phyloP scores from a whole-genome alignment of 2,113 vertebrate genomes.

The Myodes glareolus region DNA sequence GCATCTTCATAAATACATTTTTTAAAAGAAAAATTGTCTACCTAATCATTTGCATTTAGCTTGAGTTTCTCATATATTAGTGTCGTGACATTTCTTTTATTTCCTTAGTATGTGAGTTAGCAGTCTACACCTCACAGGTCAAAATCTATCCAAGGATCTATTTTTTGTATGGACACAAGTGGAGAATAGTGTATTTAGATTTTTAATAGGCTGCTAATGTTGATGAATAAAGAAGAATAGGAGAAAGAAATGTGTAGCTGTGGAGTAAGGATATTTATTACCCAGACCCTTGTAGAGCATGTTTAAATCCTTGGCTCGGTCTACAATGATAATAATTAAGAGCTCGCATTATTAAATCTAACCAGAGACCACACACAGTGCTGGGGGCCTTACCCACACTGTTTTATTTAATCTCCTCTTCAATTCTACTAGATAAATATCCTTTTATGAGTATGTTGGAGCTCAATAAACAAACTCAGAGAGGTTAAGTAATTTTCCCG shows the following conservation, averaged over 20 bases:
- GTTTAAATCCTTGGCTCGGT: not conserved
- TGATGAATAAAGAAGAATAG: not conserved
- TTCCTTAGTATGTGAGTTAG: not conserved
- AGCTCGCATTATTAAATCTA: slow-evolving; percentile 11
- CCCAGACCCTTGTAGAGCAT: not conserved
- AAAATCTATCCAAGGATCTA: not conserved
- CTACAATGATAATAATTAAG: slow-evolving; percentile 17
- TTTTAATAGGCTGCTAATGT: not conserved
- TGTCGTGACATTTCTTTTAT: not conserved
- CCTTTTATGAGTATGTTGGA: not conserved
- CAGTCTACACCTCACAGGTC: not conserved
- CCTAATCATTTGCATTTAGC: not conserved
- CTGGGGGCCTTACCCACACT: not conserved
- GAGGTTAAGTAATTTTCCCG: not conserved
- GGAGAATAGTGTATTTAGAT: not conserved
- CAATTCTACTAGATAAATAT: not conserved
- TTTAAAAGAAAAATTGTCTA: not conserved
- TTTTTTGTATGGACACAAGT: not conserved
- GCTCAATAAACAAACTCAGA: slow-evolving; percentile 9
- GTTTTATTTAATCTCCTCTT: slow-evolving; percentile 10
- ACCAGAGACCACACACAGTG: not conserved
- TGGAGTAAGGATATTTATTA: not conserved
- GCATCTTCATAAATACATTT: not conserved
- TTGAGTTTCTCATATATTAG: not conserved
- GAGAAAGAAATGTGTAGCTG: not conserved